Evolutionary conservation across 2,113 vertebrate genomes (phyloP), one percentile per base, ranked within the genome.

Genomic region (Hippocampus barbouri): DNA sequence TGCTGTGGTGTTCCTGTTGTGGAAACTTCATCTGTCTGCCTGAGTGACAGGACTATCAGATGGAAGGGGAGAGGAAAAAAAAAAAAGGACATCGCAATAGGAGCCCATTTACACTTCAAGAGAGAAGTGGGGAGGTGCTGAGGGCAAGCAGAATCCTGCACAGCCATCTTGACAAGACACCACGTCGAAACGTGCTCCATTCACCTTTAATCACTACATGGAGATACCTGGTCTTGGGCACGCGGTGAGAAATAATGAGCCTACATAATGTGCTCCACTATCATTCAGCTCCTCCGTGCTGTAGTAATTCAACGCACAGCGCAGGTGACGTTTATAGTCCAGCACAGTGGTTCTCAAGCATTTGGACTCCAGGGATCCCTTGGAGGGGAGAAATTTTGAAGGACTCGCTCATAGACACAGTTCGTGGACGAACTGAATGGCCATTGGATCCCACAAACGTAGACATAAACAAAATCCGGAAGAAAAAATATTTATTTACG

Each of bases 51-150:
- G 71, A 62, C 64, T 76, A 79, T 72, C 69, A 70, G 80, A 77
- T 71, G 56, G 75, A 83, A 77, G 40, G 69, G 68, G 67, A 73
- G 68, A 70, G 65, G 25, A 64, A 68, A 66, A 41, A 57, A 66
- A 64, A 59, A 23, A 66, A 76, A 68, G 68, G 74, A 73, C 75
- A 80, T 68, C 84, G 84, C 79, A 66, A 74, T 76, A 77, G 70
- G 84, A 88, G 71, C 68, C 79, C 73, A 91, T 92, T 92, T 91
- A 87, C 88, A 91, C 91, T 89, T 91, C 89, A 93, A 91, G 88
- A 87, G 89, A 78, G 75, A 83, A 80, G 83, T 73, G 27, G 73
- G 83, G 78, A 87, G 80, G 79, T 82, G 85, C 70, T 77, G 75
- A 84, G 80, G 83, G 86, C 79, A 70, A 79, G 80, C 72, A 45